Percentiles rank a stretch among this genome's conserved stretches.
Evolutionary conservation across 2,113 vertebrate species (phyloP).

Genomic region (Anser cygnoides): DNA sequence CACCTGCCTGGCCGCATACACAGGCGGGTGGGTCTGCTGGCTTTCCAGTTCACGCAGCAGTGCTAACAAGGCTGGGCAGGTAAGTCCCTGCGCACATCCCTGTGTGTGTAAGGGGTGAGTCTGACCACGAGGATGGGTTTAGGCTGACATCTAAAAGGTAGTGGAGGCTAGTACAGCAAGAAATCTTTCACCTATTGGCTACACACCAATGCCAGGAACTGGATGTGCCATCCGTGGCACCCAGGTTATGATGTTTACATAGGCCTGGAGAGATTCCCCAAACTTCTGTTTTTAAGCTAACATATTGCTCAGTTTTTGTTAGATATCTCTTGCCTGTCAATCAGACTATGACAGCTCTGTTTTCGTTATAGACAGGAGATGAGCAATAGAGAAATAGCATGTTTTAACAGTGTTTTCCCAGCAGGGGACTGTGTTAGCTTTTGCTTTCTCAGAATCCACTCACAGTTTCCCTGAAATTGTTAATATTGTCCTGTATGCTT

Average conservation of each 20-base stretch:
- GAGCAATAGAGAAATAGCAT: not conserved
- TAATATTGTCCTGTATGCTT: not conserved
- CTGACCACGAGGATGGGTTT: not conserved
- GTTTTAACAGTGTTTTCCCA: constrained; percentile 43
- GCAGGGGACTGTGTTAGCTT: constrained; percentile 55
- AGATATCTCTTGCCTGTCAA: not conserved
- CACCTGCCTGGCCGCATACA: accelerated
- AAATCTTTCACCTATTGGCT: not conserved
- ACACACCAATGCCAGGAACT: accelerated
- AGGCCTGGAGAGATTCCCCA: not conserved
- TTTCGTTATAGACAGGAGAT: not conserved
- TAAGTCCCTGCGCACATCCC: not conserved
- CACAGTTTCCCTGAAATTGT: not conserved
- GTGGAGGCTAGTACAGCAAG: not conserved
- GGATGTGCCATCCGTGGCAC: accelerated
- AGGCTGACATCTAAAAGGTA: not conserved
- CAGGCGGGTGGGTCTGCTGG: not conserved
- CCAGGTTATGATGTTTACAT: not conserved
- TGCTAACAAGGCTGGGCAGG: not conserved
- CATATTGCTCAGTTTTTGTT: not conserved
- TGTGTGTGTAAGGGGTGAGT: accelerated
- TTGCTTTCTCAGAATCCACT: not conserved
- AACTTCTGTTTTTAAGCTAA: not conserved
- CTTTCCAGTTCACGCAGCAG: not conserved
- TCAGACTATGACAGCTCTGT: not conserved